These are phyloP conservation scores for Muscidifurax raptorellus DNA, from an alignment of 1,140 invertebrate genomes.

Conservation along the genomic window DNA sequence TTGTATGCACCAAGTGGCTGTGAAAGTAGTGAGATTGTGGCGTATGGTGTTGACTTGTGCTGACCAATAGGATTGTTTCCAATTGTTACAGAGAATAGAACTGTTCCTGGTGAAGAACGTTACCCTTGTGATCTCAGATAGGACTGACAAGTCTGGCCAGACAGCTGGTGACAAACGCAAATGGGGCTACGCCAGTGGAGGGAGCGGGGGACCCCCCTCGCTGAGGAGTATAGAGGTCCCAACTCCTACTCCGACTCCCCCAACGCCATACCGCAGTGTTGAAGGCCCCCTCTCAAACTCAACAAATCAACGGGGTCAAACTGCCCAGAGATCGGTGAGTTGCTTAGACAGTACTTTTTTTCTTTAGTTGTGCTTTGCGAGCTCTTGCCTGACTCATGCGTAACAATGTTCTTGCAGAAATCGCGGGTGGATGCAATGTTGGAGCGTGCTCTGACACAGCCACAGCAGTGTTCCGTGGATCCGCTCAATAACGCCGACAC, in stretches of 20 bases:
- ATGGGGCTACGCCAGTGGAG: slow-evolving; percentile 72
- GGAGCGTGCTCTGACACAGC: slow-evolving; percentile 78
- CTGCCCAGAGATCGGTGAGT: slow-evolving; percentile 74
- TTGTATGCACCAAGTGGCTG: neutral
- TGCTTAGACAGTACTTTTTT: slow-evolving; percentile 26
- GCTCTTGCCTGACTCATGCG: neutral
- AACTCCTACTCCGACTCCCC: slow-evolving; percentile 69
- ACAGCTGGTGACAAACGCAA: slow-evolving; percentile 62
- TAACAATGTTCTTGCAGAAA: slow-evolving; percentile 68
- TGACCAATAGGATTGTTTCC: neutral
- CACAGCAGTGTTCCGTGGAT: slow-evolving; percentile 76
- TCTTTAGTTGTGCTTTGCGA: neutral
- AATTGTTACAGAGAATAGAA: slow-evolving; percentile 74
- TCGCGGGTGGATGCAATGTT: slow-evolving; percentile 83
- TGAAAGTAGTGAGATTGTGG: neutral
- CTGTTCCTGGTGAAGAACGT: slow-evolving; percentile 78
- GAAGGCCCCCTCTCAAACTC: slow-evolving; percentile 72
- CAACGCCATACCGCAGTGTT: slow-evolving; percentile 71
- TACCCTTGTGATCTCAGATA: slow-evolving; percentile 78
- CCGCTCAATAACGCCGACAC: slow-evolving; percentile 76
- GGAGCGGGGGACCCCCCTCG: slow-evolving; percentile 71
- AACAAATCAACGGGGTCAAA: slow-evolving; percentile 69
- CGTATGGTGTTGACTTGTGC: neutral
- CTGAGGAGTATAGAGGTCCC: slow-evolving; percentile 70
- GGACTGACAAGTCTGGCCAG: slow-evolving; percentile 67